Evolutionary conservation across 2,888 invertebrate species (phyloP).

Genomic region (Cryptocephalus primarius): DNA sequence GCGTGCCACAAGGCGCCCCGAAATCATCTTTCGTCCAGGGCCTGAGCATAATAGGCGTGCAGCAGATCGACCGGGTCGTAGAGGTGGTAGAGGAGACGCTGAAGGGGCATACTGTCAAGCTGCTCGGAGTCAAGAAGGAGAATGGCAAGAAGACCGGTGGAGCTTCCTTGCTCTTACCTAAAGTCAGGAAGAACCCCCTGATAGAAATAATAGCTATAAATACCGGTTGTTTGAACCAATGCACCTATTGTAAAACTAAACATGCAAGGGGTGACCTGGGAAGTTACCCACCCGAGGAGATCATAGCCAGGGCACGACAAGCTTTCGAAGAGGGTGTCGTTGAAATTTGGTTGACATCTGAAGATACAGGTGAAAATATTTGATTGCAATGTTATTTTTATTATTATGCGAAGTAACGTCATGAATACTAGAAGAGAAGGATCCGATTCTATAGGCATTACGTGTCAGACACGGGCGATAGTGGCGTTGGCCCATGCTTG

Average conservation of each 20-base stretch:
- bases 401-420: not conserved
- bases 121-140: slow-evolving; percentile 62
- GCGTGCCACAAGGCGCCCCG: slow-evolving; percentile 91
- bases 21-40: slow-evolving; percentile 59
- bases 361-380: slow-evolving; percentile 68
- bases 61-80: slow-evolving; percentile 94
- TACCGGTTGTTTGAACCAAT: slow-evolving; percentile 94
- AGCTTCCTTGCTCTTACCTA: slow-evolving; percentile 78
- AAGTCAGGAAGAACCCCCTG: slow-evolving; percentile 89
- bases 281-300: slow-evolving; percentile 83
- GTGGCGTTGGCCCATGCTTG: too few relatives aligned
- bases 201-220: slow-evolving; percentile 96
- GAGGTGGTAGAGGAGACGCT: slow-evolving; percentile 97
- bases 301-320: slow-evolving; percentile 74
- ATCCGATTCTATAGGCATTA: too few relatives aligned
- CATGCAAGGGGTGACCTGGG: slow-evolving; percentile 95
- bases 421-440: too few relatives aligned
- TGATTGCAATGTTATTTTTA: not conserved
- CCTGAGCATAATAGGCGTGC: slow-evolving; percentile 92
- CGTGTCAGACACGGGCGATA: too few relatives aligned
- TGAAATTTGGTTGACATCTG: slow-evolving; percentile 96
- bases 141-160: slow-evolving; percentile 70
- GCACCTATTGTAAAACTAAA: slow-evolving; percentile 98
- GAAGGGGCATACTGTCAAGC: slow-evolving; percentile 52
- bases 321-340: slow-evolving; percentile 87